A percentile compares a stretch with the other conserved stretches of the same genome.
phyloP scores from a whole-genome alignment of 2,797 vertebrate genomes.

The Peromyscus attwateri region DNA sequence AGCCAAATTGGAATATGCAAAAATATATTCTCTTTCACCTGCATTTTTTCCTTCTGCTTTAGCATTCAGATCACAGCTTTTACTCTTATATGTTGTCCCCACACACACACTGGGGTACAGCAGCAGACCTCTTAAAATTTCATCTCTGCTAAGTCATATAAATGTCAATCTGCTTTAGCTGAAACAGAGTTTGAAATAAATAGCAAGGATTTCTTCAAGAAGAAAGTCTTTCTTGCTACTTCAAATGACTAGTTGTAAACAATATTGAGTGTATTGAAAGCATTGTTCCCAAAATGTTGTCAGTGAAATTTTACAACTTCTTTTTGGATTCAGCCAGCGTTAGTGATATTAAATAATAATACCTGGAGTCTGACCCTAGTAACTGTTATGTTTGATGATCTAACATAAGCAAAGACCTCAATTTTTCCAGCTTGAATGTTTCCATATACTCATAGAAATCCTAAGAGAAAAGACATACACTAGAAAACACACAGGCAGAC shows the following conservation, averaged over 20 bases:
- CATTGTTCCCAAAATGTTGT: conserved; percentile 57
- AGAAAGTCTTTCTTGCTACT: conserved; percentile 54
- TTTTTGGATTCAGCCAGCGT: conserved; percentile 39
- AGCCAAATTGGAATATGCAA: background rate
- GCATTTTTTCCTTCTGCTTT: conserved; percentile 33
- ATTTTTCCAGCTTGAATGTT: conserved; percentile 53
- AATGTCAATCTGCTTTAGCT: conserved; percentile 77
- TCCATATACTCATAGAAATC: background rate
- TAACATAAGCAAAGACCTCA: background rate
- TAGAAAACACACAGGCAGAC: background rate
- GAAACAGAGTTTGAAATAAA: conserved; percentile 76
- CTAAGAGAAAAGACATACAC: background rate
- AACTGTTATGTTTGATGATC: conserved; percentile 46
- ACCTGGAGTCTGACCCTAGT: background rate
- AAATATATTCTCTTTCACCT: background rate
- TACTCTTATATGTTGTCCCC: background rate
- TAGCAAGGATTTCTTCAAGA: conserved; percentile 71
- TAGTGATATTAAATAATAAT: conserved; percentile 58
- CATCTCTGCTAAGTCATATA: conserved; percentile 70
- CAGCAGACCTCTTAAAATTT: conserved; percentile 71
- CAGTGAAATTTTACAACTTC: conserved; percentile 65
- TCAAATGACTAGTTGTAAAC: conserved; percentile 66
- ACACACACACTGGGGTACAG: background rate
- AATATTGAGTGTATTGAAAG: conserved; percentile 65
- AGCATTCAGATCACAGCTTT: conserved; percentile 57